A percentile compares a stretch with the other conserved stretches of the same genome.
These are phyloP conservation scores for Passer montanus DNA, from an alignment of 2,113 vertebrate species.

Conservation along the genomic window DNA sequence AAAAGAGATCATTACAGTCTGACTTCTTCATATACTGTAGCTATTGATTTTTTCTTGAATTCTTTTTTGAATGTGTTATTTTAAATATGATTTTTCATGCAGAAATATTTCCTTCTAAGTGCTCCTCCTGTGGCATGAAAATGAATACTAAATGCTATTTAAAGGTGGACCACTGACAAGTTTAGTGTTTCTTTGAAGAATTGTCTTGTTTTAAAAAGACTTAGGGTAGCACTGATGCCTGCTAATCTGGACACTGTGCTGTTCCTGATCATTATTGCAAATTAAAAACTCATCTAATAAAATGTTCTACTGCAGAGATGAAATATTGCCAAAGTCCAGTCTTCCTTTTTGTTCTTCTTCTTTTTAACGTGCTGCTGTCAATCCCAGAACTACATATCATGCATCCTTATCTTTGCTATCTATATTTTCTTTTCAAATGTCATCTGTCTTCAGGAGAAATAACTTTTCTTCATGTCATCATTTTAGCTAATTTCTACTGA, in stretches of 20 bases:
- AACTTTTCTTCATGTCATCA: background rate
- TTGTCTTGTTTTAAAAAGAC: constrained; percentile 1
- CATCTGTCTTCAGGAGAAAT: background rate
- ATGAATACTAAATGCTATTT: background rate
- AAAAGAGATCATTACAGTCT: background rate
- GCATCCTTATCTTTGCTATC: background rate
- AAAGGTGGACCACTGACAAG: background rate
- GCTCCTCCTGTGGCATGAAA: background rate
- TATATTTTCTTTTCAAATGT: background rate
- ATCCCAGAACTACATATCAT: background rate
- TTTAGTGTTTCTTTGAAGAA: constrained; percentile 19
- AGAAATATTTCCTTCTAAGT: background rate
- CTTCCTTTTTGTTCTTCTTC: background rate
- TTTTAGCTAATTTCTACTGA: background rate
- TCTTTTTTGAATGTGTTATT: background rate
- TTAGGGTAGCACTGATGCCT: background rate
- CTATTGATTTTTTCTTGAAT: background rate
- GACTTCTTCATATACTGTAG: background rate
- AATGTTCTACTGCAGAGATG: background rate
- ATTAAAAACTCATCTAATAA: background rate
- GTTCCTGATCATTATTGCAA: constrained; percentile 26
- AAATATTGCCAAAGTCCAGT: background rate
- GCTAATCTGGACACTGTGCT: background rate
- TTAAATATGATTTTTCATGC: background rate
- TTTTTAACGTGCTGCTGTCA: background rate